Base-by-base conservation (phyloP, 2,797 vertebrate species). In the Carduelis carduelis region DNA sequence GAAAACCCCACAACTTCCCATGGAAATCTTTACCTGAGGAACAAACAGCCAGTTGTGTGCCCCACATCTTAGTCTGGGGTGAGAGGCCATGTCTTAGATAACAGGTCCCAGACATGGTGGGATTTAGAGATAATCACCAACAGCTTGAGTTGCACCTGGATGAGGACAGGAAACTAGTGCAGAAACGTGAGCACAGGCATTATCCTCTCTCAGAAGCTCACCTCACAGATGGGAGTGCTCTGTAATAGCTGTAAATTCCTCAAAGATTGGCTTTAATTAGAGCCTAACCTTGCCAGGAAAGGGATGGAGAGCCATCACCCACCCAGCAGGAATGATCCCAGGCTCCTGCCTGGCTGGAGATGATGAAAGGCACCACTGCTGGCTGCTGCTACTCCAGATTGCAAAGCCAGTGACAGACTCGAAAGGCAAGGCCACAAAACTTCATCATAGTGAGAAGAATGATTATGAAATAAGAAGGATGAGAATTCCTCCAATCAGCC, bases 41-140 rank as follows among this genome's bases (percentile, higher is more conserved):
- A 30, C 77, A 79, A 86, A 63, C 59, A 94, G 56, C 20, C 44
- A 56, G 11, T 66, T 92, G 8, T 41, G 20, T 21, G 17, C 46
- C 68, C 69, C 66, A 60, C 26, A 43, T 22, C 44, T 64, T 15
- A 44, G 47, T 7, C 43, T 2, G 24, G 53, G 65, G 50, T 46
- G 47, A 91, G 57, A 92, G 50, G 43, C 55, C 19, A 4, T 23
- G 23, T 43, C 79, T 90, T 52, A 56, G 53, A 30, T 70, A 97
- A 86, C 50, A 2, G 75, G 91, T 69, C 89, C 83, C 95, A 96
- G 92, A 84, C 79, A 71, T 2, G 34, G 44, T 37, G 27, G 65
- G 72, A 76, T 96, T 96, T 86, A 69, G 78, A 69, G 65, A 86
- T 92, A 95, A 95, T 91, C 83, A 90, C 70, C 92, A 86, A 59